Percentiles rank a stretch among this genome's conserved stretches.
These are phyloP conservation scores for Drosophila yooni DNA, from an alignment of 2,888 invertebrate species.

Conservation along the genomic window DNA sequence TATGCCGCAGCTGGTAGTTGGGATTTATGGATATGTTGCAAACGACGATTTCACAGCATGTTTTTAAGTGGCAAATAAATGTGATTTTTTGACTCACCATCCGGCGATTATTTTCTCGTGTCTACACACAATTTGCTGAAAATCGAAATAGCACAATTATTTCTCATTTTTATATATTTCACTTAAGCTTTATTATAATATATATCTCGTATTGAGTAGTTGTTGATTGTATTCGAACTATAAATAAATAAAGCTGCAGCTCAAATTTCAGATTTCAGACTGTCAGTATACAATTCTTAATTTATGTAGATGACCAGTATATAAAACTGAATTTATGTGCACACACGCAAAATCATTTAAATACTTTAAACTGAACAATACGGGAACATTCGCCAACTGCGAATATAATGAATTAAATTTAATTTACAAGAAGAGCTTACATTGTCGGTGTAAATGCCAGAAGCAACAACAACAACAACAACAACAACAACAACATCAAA, in stretches of 20 bases:
- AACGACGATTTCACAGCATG: constrained; percentile 8
- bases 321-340: constrained; percentile 62
- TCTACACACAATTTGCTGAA: background rate
- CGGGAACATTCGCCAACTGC: constrained; percentile 21
- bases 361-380: constrained; percentile 29
- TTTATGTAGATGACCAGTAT: constrained; percentile 37
- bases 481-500: constrained; percentile 21
- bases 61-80: constrained; percentile 13
- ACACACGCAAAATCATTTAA: constrained; percentile 55
- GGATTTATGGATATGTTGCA: background rate
- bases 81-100: constrained; percentile 10
- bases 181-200: background rate
- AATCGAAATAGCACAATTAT: background rate
- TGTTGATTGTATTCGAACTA: background rate
- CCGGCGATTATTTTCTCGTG: background rate
- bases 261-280: background rate
- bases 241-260: too few relatives aligned
- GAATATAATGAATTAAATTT: constrained; percentile 74
- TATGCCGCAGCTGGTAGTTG: background rate
- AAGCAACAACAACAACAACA: constrained; percentile 30
- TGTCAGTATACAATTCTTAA: background rate
- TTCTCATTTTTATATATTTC: background rate
- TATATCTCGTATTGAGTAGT: background rate
- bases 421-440: constrained; percentile 71
- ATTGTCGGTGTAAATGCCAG: constrained; percentile 47